A percentile compares a stretch with the other conserved stretches of the same genome.
Evolutionary conservation across 2,113 vertebrate species (phyloP).

Genomic region (Thunnus maccoyii): DNA sequence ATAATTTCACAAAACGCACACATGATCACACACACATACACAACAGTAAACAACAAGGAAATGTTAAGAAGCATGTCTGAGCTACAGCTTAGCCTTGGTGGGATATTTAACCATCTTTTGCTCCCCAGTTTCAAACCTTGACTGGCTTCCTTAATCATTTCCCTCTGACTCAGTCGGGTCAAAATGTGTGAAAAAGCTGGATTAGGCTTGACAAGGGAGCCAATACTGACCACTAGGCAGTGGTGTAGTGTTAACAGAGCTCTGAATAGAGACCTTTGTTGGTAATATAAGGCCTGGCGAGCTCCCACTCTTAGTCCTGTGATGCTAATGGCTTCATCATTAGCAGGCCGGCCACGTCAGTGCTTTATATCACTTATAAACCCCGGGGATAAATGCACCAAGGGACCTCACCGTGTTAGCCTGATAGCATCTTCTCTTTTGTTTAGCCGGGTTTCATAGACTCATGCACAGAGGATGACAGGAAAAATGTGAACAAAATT

Average conservation of each 20-base stretch:
- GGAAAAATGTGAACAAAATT: background rate
- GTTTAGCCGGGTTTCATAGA: slow-evolving; percentile 38
- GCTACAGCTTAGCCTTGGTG: background rate
- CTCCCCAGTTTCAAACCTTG: slow-evolving; percentile 1
- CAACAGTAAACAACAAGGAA: background rate
- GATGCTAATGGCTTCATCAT: slow-evolving; percentile 74
- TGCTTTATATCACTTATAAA: slow-evolving; percentile 76
- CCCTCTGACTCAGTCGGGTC: slow-evolving; percentile 39
- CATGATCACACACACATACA: background rate
- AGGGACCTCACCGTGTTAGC: slow-evolving; percentile 35
- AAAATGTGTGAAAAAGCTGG: slow-evolving; percentile 58
- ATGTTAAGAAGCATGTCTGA: background rate
- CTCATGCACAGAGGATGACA: slow-evolving; percentile 8
- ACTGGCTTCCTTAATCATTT: slow-evolving; percentile 55
- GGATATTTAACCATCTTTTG: slow-evolving; percentile 17
- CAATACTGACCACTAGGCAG: slow-evolving; percentile 59
- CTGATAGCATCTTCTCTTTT: slow-evolving; percentile 53
- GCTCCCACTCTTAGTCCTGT: slow-evolving; percentile 66
- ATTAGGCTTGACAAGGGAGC: slow-evolving; percentile 70
- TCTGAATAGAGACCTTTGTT: slow-evolving; percentile 79
- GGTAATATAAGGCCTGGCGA: slow-evolving; percentile 68
- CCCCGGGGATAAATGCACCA: slow-evolving; percentile 45
- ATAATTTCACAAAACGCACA: background rate
- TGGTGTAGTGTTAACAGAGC: slow-evolving; percentile 74
- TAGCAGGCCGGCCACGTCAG: slow-evolving; percentile 70